Conservation (phyloP, 2,113 vertebrate genomes). For the Azemiops feae region DNA sequence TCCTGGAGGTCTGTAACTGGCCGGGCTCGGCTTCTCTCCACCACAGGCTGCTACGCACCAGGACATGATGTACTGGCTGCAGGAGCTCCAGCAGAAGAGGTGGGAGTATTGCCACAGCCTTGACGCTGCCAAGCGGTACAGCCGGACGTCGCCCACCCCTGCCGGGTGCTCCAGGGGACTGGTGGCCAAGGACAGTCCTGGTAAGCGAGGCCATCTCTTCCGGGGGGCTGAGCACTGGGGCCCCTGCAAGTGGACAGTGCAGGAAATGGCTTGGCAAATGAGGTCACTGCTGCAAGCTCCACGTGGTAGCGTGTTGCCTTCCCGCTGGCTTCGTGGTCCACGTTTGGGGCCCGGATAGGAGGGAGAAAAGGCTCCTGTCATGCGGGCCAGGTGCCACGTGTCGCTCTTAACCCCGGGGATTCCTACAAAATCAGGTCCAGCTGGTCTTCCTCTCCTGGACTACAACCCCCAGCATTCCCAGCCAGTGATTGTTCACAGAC, state of each 20-base stretch:
- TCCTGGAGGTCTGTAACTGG: neutral
- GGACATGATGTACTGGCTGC: constrained; percentile 93
- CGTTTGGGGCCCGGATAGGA: neutral
- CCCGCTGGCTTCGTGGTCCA: neutral
- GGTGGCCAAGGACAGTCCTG: constrained; percentile 84
- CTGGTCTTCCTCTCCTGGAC: neutral
- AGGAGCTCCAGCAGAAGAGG: constrained; percentile 94
- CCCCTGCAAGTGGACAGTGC: neutral
- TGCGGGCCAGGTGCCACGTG: neutral
- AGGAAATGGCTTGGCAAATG: neutral
- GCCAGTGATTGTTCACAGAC: neutral
- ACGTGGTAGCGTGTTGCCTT: neutral
- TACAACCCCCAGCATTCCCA: neutral
- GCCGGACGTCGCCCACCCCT: constrained; percentile 71
- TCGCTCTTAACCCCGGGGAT: neutral
- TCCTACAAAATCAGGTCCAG: neutral
- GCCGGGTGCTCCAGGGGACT: constrained; percentile 81
- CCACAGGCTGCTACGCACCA: constrained; percentile 84
- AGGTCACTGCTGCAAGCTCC: neutral
- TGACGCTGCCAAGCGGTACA: constrained; percentile 75
- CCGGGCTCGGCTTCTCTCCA: rapidly evolving
- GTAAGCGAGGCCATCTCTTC: constrained; percentile 57
- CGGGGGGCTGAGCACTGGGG: neutral
- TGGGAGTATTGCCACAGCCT: constrained; percentile 91
- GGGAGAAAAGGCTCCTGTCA: neutral